Evolutionary conservation across 2,113 vertebrate species (phyloP), one percentile per base, ranked within the genome.

Genomic region (Garra rufa): DNA sequence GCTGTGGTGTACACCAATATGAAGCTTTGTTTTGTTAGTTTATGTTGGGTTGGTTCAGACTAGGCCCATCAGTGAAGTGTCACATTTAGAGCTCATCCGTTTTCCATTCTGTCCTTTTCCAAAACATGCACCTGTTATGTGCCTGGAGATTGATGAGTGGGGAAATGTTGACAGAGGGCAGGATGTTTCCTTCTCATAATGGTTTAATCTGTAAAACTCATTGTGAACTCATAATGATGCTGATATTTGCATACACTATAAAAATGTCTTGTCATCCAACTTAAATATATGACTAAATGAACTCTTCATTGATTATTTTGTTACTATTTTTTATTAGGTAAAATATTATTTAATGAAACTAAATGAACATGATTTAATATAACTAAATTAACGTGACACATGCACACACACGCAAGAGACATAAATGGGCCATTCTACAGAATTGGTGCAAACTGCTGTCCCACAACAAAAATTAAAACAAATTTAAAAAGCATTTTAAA

Each of bases 91-190:
- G 38, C 38, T 71, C 11, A 11, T 71, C 11, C 19, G 7, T 71
- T 71, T 71, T 70, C 19, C 38, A 14, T 44, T 44, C 21, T 71
- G 21, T 71, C 30, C 34, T 71, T 44, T 71, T 44, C 3, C 11
- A 44, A 24, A 10, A 34, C 5, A n/a, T 24, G 38, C 69, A 43
- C 38, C 69, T 71, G 21, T 43, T 71, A 41, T 43, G 38, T 44
- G 38, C 21, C 69, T n/a, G 69, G 34, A 24, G 69, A 71, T 71
- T 71, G n/a, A 71, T 71, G 21, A 71, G 69, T 44, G 11, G 2
- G n/a, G 41, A 71, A 71, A 44, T 44, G 21, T 43, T 71, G 69
- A 71, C 38, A 43, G 65, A 38, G 65, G 65, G 65, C 65, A 67
- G 17, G 9, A 69, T 41, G 65, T 21, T 69, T 69, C 17, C 19